Conservation (phyloP, 2,888 invertebrate species). For the Stenodema calcarata region DNA sequence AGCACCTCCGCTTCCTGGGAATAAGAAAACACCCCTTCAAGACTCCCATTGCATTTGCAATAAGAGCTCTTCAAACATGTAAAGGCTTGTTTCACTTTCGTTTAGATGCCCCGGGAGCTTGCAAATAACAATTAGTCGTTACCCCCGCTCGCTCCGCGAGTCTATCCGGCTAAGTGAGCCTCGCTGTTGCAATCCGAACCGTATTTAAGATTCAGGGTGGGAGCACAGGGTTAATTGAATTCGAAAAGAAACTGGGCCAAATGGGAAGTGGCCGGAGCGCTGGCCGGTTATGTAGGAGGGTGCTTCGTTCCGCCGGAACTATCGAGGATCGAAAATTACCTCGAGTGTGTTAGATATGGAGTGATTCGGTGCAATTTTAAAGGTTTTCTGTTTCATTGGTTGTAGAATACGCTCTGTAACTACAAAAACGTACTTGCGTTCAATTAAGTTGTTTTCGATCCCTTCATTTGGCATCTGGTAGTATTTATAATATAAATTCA, state of each 20-base stretch:
- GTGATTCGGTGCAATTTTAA: no score
- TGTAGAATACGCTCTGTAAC: no score
- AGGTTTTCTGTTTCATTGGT: no score
- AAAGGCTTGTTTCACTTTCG: slow-evolving; percentile 18
- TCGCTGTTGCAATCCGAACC: neutral
- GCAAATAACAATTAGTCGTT: slow-evolving; percentile 35
- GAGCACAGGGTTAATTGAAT: neutral
- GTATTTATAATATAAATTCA: no score
- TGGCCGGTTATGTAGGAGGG: neutral
- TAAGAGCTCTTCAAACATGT: slow-evolving; percentile 37
- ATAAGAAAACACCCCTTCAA: neutral
- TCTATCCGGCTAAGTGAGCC: neutral
- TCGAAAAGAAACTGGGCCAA: neutral
- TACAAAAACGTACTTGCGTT: no score
- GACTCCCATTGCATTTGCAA: slow-evolving; percentile 27
- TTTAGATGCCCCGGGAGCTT: neutral
- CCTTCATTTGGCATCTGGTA: no score
- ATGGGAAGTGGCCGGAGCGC: neutral
- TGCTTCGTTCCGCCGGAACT: no score
- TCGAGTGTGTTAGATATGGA: no score
- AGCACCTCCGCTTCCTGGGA: neutral
- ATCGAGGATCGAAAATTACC: no score
- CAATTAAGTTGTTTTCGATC: no score
- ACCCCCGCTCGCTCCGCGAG: neutral
- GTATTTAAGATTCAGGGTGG: neutral